Evolutionary conservation across 2,797 vertebrate species (phyloP), one percentile per base, ranked within the genome.

Genomic region (Channallabes apus): DNA sequence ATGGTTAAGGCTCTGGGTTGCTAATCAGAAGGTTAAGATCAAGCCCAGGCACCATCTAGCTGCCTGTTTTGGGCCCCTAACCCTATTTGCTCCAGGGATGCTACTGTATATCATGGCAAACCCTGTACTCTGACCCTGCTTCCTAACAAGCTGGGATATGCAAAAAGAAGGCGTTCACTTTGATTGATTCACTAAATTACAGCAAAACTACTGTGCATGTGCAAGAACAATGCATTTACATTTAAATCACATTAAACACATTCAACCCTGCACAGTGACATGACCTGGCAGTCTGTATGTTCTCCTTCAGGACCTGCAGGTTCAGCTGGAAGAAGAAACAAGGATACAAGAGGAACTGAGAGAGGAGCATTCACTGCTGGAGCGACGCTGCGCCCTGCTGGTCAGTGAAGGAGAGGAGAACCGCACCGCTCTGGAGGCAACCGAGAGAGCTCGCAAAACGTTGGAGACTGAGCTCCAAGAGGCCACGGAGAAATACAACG

Each of bases 301-400:
- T 65, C n/a, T 85, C 51, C 68, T 76, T 3, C 90, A 96, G 96
- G 96, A 96, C 80, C 90, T 95, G 80, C 95, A 96, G 92, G 91
- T 87, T 29, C 95, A 95, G 92, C 87, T 95, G 90, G 96, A 96
- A 89, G 96, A 96, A 82, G 95, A 95, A 84, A 83, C 90, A 0
- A 89, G 93, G 5, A 89, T 91, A 87, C 94, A 94, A 0, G 94
- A 95, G 85, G 94, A 94, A 85, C 85, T 72, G 77, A 84, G 88
- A 73, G 94, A 95, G 91, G 94, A 96, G 89, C 91, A 91, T 82
- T 87, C 87, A 0, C 93, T 93, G 11, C 15, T 93, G 88, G 96
- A 96, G 80, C 93, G 96, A 76, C 94, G 95, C 76, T 95, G 94
- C 73, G 59, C 89, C 61, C 89, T 95, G 24, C 69, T 96, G 90